phyloP scores from a whole-genome alignment of 2,113 vertebrate genomes.

The Aegithalos caudatus region DNA sequence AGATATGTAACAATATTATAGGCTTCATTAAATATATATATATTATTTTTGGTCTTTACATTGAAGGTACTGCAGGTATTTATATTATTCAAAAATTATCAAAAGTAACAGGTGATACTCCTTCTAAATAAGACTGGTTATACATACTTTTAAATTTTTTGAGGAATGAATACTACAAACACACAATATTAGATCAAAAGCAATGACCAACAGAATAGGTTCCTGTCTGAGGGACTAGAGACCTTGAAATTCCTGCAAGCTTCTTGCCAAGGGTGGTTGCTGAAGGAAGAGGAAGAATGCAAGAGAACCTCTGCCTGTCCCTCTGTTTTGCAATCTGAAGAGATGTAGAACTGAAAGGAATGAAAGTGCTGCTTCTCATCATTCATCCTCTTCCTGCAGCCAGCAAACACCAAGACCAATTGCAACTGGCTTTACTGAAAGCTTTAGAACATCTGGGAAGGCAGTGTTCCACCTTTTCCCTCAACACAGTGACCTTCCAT shows the following conservation, averaged over 20 bases:
- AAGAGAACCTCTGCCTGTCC: neutral
- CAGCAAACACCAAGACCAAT: neutral
- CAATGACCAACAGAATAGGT: neutral
- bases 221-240: neutral
- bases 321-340: neutral
- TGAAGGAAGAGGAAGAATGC: neutral
- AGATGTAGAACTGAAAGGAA: neutral
- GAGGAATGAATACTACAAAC: neutral
- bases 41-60: neutral
- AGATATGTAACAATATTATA: neutral
- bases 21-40: neutral
- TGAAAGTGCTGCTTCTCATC: neutral
- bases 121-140: neutral
- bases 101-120: neutral
- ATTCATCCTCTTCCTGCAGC: neutral
- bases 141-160: neutral
- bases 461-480: neutral
- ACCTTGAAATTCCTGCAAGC: neutral
- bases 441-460: neutral
- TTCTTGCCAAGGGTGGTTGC: neutral
- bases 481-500: neutral
- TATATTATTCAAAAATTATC: neutral
- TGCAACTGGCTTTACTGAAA: neutral
- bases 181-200: neutral
- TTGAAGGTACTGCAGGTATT: neutral